phyloP scores from a whole-genome alignment of 2,113 vertebrate genomes.

The Raja brachyura region DNA sequence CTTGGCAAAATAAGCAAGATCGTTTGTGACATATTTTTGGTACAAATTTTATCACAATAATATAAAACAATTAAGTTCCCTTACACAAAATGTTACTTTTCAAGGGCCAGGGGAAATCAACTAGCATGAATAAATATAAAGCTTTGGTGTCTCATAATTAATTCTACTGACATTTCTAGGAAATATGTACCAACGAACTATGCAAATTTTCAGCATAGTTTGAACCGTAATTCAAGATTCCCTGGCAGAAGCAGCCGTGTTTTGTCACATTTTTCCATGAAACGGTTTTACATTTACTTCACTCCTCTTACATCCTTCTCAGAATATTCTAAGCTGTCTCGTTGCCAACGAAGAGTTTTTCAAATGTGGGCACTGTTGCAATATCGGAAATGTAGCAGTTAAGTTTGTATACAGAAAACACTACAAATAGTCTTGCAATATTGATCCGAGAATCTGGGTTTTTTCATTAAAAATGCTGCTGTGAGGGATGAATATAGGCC shows the following conservation, averaged over 20 bases:
- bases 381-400: too few species aligned
- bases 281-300: not conserved
- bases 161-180: not conserved
- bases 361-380: too few species aligned
- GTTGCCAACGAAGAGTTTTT: too few species aligned
- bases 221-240: not conserved
- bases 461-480: too few species aligned
- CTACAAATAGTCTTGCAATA: too few species aligned
- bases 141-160: not conserved
- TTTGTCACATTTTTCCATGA: not conserved
- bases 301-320: too few species aligned
- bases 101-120: not conserved
- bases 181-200: not conserved
- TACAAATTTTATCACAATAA: not conserved
- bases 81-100: not conserved
- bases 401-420: too few species aligned
- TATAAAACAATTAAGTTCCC: not conserved
- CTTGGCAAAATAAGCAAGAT: not conserved
- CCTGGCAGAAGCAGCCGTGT: not conserved
- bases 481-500: too few species aligned
- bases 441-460: too few species aligned
- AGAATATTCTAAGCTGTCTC: too few species aligned
- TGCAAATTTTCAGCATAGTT: not conserved
- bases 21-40: not conserved
- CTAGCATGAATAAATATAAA: not conserved